Evolutionary conservation across 2,797 vertebrate species (phyloP), one percentile per base, ranked within the genome.

Genomic region (Australoheros facetus): DNA sequence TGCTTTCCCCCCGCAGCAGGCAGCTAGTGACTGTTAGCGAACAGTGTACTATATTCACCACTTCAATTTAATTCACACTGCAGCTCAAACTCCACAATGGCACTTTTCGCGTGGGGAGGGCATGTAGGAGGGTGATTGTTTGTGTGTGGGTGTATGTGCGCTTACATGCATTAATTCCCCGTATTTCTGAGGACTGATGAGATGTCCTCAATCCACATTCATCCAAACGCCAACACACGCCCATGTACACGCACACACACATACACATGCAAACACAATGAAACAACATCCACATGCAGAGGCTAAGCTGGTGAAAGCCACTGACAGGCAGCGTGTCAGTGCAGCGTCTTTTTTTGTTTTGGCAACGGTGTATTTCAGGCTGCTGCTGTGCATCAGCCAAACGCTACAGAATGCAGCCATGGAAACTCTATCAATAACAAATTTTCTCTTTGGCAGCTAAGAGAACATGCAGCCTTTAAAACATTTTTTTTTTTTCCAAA

Each of bases 181-280:
- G 82, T 73, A 78, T 92, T 75, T 80, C 60, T 78, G 79, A 83
- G 85, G 85, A 89, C 88, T 88, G 90, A 87, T 81, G 84, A 90
- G 85, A 91, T 87, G 77, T 88, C 71, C 82, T 85, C 78, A 87
- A 80, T 87, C 69, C 78, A 78, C 56, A 85, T 79, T 74, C 56
- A 82, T 83, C 79, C 75, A 71, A 23, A 69, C 48, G 39, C 59
- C 72, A 51, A 71, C 59, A 69, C 70, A 72, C 23, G 60, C 42
- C 26, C 26, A 26, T 26, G 26, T 26, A 72, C 54, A 58, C 16
- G 10, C 14, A 71, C 39, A 72, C 32, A 58, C 59, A 60, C 76
- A 66, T 8, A 77, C 42, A 72, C 1, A 21, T 26, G 23, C 11
- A 51, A 30, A 71, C 8, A 64, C 42, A 77, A 51, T 79, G 4